These are phyloP conservation scores for Nemotelus pantherinus DNA, from an alignment of 2,888 invertebrate genomes.

Conservation along the genomic window DNA sequence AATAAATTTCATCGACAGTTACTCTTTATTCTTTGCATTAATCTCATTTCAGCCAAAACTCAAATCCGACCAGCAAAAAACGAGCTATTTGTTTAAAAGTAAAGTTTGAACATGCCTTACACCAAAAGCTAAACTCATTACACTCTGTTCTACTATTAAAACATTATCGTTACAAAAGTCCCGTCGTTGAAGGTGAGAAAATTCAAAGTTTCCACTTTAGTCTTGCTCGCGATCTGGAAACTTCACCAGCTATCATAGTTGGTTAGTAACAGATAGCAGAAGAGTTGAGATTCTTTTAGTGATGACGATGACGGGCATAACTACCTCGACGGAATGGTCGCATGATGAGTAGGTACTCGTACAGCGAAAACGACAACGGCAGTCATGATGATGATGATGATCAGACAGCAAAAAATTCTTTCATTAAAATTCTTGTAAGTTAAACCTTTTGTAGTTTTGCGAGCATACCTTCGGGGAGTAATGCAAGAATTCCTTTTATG, in stretches of 20 bases:
- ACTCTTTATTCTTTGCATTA: too few relatives aligned
- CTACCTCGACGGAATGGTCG: background rate
- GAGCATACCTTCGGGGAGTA: conserved; percentile 43
- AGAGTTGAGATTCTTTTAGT: conserved; percentile 2
- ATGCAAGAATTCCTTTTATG: conserved; percentile 44
- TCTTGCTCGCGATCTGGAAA: background rate
- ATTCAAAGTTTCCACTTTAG: conserved; percentile 1
- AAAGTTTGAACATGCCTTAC: too few relatives aligned
- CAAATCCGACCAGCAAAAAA: too few relatives aligned
- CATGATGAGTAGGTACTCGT: background rate
- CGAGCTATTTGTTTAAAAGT: too few relatives aligned
- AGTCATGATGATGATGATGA: conserved; percentile 17
- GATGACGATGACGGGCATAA: background rate
- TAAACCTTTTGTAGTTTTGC: conserved; percentile 46
- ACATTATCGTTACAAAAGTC: conserved; percentile 24
- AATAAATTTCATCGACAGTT: too few relatives aligned
- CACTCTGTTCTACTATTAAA: conserved; percentile 22
- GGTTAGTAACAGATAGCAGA: background rate
- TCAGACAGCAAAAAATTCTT: conserved; percentile 44
- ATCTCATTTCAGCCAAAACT: too few relatives aligned
- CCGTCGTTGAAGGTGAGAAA: conserved; percentile 11
- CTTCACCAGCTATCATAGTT: background rate
- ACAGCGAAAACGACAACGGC: background rate
- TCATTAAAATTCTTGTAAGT: conserved; percentile 46
- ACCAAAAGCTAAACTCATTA: conserved; percentile 21